These are phyloP conservation scores for Eurypyga helias DNA, from an alignment of 2,113 vertebrate genomes.

Conservation along the genomic window DNA sequence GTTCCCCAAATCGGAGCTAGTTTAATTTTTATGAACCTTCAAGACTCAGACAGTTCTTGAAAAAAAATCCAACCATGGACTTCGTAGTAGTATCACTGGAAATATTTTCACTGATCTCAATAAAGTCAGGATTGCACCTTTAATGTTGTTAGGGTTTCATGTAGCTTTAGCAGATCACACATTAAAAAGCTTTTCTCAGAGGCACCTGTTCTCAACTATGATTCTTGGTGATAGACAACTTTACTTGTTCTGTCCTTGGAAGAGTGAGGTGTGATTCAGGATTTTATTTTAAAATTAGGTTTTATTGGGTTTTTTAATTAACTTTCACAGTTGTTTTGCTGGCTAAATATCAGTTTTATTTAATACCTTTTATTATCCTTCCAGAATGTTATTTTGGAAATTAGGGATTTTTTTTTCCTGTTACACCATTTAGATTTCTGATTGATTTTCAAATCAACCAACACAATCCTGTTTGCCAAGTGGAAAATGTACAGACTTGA, in stretches of 20 bases:
- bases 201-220: no score
- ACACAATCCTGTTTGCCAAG: neutral
- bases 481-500: neutral
- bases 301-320: neutral
- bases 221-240: no score
- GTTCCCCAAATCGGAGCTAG: neutral
- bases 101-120: no score
- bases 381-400: neutral
- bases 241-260: no score
- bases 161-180: no score
- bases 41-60: neutral
- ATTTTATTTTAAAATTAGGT: no score
- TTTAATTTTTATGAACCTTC: neutral
- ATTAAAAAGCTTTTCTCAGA: no score
- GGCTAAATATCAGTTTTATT: neutral
- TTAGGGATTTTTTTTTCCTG: neutral
- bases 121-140: no score
- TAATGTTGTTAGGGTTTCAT: no score
- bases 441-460: neutral
- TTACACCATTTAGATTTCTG: neutral
- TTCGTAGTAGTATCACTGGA: no score
- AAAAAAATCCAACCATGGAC: no score
- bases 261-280: no score
- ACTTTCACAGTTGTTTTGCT: neutral
- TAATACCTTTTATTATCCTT: neutral